These are phyloP conservation scores for Emydocephalus ijimae DNA, from an alignment of 2,113 vertebrate genomes.

Conservation along the genomic window DNA sequence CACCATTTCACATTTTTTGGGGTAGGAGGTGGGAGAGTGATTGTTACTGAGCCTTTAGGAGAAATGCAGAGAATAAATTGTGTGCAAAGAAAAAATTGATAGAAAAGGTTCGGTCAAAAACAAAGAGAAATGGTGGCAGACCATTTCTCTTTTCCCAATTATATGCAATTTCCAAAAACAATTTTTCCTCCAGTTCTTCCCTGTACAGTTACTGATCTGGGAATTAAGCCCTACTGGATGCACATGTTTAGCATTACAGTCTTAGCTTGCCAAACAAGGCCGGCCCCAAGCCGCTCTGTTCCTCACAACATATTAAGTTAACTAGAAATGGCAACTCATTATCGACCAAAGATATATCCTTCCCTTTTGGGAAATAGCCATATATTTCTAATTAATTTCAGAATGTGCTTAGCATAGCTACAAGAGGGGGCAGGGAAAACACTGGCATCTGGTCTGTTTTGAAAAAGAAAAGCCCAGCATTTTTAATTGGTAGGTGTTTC, in stretches of 20 bases:
- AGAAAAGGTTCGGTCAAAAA: background rate
- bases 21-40: background rate
- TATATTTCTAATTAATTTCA: background rate
- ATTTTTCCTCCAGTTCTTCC: background rate
- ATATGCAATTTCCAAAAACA: background rate
- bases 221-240: background rate
- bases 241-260: constrained; percentile 1
- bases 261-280: background rate
- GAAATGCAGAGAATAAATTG: background rate
- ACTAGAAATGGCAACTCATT: constrained; percentile 10
- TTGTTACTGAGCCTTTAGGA: background rate
- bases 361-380: constrained; percentile 1
- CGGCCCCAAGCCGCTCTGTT: background rate
- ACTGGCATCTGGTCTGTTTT: background rate
- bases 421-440: background rate
- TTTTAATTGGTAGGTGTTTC: constrained; percentile 44
- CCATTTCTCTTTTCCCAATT: background rate
- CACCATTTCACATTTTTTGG: background rate
- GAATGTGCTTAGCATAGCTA: background rate
- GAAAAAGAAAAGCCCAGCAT: background rate
- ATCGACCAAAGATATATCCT: background rate
- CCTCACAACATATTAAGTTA: background rate
- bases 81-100: background rate
- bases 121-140: background rate
- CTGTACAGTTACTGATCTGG: background rate